Conservation (phyloP, 2,113 vertebrate species). For the Lamprotornis superbus region DNA sequence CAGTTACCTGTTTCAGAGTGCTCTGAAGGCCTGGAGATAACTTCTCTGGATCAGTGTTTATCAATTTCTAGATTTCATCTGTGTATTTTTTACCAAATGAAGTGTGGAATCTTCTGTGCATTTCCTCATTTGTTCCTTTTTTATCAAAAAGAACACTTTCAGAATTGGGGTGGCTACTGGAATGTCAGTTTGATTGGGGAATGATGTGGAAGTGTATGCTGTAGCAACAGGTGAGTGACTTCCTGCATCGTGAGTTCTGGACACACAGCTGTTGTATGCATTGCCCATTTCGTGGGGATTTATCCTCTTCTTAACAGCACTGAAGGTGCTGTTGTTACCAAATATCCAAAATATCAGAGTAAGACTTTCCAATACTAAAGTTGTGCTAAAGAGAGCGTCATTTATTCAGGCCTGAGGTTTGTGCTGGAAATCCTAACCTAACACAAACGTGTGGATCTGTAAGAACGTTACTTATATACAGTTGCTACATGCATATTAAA, state of each 20-base stretch:
- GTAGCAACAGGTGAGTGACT: not conserved
- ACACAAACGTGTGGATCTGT: rapidly evolving
- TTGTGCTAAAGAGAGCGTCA: not conserved
- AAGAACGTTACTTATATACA: not conserved
- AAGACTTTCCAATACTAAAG: not conserved
- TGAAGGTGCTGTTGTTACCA: not conserved
- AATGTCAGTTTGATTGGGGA: not conserved
- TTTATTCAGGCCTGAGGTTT: not conserved
- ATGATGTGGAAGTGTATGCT: not conserved
- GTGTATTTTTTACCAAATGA: not conserved
- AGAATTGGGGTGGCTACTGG: not conserved
- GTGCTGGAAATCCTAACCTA: not conserved
- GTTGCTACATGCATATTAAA: not conserved
- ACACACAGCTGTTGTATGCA: not conserved
- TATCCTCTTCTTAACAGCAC: not conserved
- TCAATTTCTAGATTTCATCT: not conserved
- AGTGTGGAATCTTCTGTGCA: not conserved
- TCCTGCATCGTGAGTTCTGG: not conserved
- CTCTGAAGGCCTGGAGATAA: not conserved
- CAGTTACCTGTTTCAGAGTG: not conserved
- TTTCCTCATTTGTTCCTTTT: not conserved
- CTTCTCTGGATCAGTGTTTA: not conserved
- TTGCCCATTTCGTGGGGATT: rapidly evolving
- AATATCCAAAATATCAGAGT: not conserved
- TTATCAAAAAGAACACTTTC: not conserved